phyloP scores from a whole-genome alignment of 2,888 invertebrate genomes.

The Leptinotarsa haldemani region DNA sequence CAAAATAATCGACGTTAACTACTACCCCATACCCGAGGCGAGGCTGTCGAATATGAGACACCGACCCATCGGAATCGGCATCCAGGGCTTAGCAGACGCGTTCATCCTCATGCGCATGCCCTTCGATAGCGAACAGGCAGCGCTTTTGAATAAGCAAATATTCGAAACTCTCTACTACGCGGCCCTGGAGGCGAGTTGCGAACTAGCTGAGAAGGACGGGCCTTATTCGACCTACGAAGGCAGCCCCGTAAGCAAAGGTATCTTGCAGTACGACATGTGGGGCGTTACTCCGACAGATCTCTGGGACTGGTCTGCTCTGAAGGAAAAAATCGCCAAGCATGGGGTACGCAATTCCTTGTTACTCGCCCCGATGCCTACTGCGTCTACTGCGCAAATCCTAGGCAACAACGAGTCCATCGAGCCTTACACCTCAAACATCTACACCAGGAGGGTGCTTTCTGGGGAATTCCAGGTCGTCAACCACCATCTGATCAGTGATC shows the following conservation, averaged over 20 bases:
- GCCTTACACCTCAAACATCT: constrained; percentile 98
- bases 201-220: constrained; percentile 86
- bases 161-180: constrained; percentile 98
- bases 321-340: constrained; percentile 85
- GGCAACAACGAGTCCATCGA: constrained; percentile 99
- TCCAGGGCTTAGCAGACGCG: constrained; percentile 95
- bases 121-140: constrained; percentile 90
- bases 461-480: constrained; percentile 95
- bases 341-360: constrained; percentile 93
- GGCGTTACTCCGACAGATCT: constrained; percentile 84
- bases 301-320: constrained; percentile 90
- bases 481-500: constrained; percentile 92
- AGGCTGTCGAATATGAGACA: constrained; percentile 87
- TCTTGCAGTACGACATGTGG: constrained; percentile 99
- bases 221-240: constrained; percentile 92
- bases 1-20: constrained; percentile 96
- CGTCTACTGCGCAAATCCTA: constrained; percentile 98
- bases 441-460: constrained; percentile 91
- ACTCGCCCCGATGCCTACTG: constrained; percentile 98
- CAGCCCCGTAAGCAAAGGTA: constrained; percentile 83
- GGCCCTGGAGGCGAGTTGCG: constrained; percentile 96
- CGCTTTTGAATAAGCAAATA: constrained; percentile 90
- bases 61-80: constrained; percentile 90
- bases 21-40: constrained; percentile 94
- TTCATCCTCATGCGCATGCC: constrained; percentile 93